These are phyloP conservation scores for Leptodactylus fuscus DNA, from an alignment of 2,113 vertebrate species.

Conservation along the genomic window DNA sequence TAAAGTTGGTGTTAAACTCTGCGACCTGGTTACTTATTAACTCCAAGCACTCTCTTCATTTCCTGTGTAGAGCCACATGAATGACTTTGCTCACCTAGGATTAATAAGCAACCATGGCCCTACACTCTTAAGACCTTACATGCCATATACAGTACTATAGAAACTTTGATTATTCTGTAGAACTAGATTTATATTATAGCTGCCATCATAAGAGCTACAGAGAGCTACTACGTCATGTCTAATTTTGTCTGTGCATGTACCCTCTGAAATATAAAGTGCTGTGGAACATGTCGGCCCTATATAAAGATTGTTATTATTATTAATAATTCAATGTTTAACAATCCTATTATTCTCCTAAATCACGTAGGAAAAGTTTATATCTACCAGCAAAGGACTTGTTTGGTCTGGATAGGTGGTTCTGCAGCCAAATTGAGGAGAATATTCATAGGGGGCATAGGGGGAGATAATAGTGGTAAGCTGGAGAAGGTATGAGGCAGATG, in stretches of 20 bases:
- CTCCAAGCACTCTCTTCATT: conserved; percentile 62
- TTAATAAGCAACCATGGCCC: conserved; percentile 64
- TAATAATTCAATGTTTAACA: not conserved
- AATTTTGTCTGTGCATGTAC: too few relatives aligned
- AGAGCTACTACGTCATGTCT: too few relatives aligned
- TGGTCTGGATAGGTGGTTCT: conserved; percentile 29
- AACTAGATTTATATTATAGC: not conserved
- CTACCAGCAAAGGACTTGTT: not conserved
- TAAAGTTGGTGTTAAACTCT: conserved; percentile 62
- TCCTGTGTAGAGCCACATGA: conserved; percentile 63
- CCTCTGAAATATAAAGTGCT: too few relatives aligned
- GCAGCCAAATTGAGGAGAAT: not conserved
- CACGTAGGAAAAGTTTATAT: not conserved
- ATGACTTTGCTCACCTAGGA: conserved; percentile 63
- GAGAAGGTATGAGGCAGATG: conserved; percentile 47
- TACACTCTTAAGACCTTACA: not conserved
- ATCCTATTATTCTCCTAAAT: not conserved
- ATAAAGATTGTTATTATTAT: too few relatives aligned
- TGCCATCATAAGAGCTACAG: not conserved
- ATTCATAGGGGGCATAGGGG: not conserved
- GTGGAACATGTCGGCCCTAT: too few relatives aligned
- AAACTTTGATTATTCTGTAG: not conserved
- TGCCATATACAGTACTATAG: not conserved
- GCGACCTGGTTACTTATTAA: conserved; percentile 72
- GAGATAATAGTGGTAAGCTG: conserved; percentile 40